phyloP scores from a whole-genome alignment of 1,140 invertebrate species.

The Ceratosolen solmsi region DNA sequence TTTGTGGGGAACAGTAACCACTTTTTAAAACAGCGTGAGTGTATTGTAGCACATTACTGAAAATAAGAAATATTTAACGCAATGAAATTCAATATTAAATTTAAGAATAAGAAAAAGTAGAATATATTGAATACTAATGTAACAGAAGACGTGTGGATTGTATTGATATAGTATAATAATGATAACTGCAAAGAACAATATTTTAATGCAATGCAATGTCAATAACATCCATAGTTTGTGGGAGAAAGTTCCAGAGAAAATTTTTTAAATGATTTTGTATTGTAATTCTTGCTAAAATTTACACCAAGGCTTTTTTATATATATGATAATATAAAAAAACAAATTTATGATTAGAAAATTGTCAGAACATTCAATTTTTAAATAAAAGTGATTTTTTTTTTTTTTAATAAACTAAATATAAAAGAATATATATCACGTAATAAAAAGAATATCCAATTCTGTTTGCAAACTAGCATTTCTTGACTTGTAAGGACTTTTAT shows the following conservation, averaged over 20 bases:
- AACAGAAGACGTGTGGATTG: conserved; percentile 1
- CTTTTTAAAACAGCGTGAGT: conserved; percentile 34
- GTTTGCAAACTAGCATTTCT: conserved; percentile 39
- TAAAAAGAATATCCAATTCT: not conserved
- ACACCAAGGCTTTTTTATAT: conserved; percentile 41
- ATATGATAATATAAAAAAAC: conserved; percentile 24
- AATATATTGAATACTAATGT: conserved; percentile 17
- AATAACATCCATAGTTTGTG: not conserved
- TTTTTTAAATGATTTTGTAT: conserved; percentile 33
- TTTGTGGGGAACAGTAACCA: conserved; percentile 21
- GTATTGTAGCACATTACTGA: conserved; percentile 36
- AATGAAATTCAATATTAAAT: conserved; percentile 19
- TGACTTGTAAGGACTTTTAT: conserved; percentile 12
- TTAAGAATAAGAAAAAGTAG: conserved; percentile 10
- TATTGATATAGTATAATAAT: not conserved
- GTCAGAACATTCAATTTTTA: conserved; percentile 44
- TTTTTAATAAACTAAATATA: conserved; percentile 23
- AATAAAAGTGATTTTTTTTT: conserved; percentile 35
- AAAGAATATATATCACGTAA: conserved; percentile 16
- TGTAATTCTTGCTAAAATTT: conserved; percentile 31
- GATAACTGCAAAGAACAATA: conserved; percentile 13
- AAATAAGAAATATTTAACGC: conserved; percentile 20
- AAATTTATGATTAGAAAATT: conserved; percentile 33
- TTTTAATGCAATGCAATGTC: conserved; percentile 1
- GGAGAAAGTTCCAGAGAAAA: conserved; percentile 12